phyloP scores from a whole-genome alignment of 2,113 vertebrate species.

The Montifringilla adamsi region DNA sequence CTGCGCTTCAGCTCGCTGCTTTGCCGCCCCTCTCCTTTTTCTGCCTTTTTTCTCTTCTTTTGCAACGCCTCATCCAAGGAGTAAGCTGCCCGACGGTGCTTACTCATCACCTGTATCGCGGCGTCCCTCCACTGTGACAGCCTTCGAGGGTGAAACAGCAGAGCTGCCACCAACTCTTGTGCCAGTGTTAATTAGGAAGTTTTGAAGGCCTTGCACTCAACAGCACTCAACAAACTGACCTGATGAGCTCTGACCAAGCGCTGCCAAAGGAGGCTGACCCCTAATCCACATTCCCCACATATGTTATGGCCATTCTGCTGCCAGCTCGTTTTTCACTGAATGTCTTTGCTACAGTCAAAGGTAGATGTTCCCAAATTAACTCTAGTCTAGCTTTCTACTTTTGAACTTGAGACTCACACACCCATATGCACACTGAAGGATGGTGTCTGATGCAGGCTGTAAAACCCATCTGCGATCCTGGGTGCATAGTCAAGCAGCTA shows the following conservation, averaged over 20 bases:
- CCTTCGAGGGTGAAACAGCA: rapidly evolving
- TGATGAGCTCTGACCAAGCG: neutral
- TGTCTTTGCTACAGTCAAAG: neutral
- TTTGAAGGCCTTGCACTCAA: neutral
- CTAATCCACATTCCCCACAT: neutral
- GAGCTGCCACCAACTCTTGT: neutral
- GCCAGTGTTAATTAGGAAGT: rapidly evolving
- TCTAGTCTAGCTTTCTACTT: neutral
- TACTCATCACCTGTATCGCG: rapidly evolving
- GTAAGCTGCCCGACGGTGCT: neutral
- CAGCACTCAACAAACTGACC: neutral
- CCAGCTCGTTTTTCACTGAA: neutral
- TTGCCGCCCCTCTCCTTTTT: neutral
- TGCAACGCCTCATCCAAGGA: rapidly evolving
- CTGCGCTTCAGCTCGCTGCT: rapidly evolving
- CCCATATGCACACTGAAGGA: neutral
- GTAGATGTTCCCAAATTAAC: neutral
- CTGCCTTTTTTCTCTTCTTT: no score
- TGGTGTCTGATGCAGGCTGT: neutral
- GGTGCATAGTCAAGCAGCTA: neutral
- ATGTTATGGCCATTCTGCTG: rapidly evolving
- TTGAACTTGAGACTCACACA: neutral
- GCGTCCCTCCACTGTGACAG: neutral
- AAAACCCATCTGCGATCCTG: conserved; percentile 11
- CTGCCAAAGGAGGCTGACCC: neutral